A percentile compares a stretch with the other conserved stretches of the same genome.
Conservation (phyloP, 2,888 invertebrate species). For the Aphidius colemani region DNA sequence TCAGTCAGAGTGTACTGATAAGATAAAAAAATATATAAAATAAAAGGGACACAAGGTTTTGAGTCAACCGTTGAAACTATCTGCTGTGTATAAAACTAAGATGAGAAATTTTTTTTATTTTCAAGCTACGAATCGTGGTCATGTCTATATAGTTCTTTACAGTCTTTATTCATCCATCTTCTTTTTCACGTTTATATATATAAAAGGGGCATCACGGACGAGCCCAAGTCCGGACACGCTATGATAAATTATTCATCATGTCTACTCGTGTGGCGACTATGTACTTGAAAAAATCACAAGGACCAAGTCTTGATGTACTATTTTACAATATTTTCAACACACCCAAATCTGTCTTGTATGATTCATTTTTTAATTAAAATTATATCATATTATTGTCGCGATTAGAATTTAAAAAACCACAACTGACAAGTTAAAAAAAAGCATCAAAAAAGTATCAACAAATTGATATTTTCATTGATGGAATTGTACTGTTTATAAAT, state of each 20-base stretch:
- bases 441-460: too few relatives aligned
- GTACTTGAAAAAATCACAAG: too few relatives aligned
- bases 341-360: too few relatives aligned
- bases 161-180: not conserved
- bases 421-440: too few relatives aligned
- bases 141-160: constrained; percentile 1
- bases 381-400: too few relatives aligned
- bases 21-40: not conserved
- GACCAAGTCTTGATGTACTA: not conserved
- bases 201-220: constrained; percentile 11
- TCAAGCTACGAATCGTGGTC: constrained; percentile 28
- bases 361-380: too few relatives aligned
- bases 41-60: not conserved
- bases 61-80: constrained; percentile 14
- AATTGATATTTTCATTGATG: too few relatives aligned
- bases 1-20: not conserved
- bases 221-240: constrained; percentile 24
- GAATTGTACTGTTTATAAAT: too few relatives aligned
- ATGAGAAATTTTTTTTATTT: not conserved
- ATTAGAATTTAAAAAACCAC: too few relatives aligned
- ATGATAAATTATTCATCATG: constrained; percentile 30
- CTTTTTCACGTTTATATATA: constrained; percentile 6
- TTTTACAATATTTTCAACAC: not conserved
- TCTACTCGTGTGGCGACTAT: constrained; percentile 8
- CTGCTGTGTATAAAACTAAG: not conserved